Conservation (phyloP, 2,797 vertebrate genomes). For the Gymnothorax javanicus region DNA sequence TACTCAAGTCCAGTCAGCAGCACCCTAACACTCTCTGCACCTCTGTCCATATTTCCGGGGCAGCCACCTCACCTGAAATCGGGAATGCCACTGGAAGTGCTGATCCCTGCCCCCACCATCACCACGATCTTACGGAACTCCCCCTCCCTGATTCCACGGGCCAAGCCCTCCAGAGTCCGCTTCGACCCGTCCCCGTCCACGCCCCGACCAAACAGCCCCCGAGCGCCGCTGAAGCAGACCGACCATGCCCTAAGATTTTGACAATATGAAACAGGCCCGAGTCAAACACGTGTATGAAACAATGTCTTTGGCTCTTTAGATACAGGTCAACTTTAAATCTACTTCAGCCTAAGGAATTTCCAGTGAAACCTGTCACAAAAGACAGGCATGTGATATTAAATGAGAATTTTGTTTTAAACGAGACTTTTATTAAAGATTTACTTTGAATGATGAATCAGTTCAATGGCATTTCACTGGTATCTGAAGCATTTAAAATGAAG, state of each 20-base stretch:
- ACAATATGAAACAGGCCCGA: background rate
- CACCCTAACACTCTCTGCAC: too few relatives aligned
- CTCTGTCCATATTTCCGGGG: background rate
- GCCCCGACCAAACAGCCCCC: slow-evolving; percentile 59
- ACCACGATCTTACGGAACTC: slow-evolving; percentile 79
- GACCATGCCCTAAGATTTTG: slow-evolving; percentile 34
- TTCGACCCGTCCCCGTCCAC: slow-evolving; percentile 42
- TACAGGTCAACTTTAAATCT: background rate
- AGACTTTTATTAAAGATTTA: background rate
- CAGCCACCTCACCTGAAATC: slow-evolving; percentile 84
- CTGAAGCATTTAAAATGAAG: background rate
- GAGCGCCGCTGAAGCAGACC: slow-evolving; percentile 33
- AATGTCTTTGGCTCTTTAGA: too few relatives aligned
- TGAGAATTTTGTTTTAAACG: background rate
- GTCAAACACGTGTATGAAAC: background rate
- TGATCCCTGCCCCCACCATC: slow-evolving; percentile 94
- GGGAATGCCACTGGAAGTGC: slow-evolving; percentile 92
- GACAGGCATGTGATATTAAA: background rate
- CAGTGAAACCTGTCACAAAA: background rate
- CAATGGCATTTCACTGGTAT: background rate
- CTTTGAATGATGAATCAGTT: too few relatives aligned
- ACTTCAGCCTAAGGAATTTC: background rate
- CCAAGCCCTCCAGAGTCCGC: slow-evolving; percentile 77
- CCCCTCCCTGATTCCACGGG: slow-evolving; percentile 65
- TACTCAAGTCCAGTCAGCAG: too few relatives aligned